Evolutionary conservation across 2,888 invertebrate species (phyloP), one percentile per base, ranked within the genome.

Genomic region (Scrobipalpa costella): DNA sequence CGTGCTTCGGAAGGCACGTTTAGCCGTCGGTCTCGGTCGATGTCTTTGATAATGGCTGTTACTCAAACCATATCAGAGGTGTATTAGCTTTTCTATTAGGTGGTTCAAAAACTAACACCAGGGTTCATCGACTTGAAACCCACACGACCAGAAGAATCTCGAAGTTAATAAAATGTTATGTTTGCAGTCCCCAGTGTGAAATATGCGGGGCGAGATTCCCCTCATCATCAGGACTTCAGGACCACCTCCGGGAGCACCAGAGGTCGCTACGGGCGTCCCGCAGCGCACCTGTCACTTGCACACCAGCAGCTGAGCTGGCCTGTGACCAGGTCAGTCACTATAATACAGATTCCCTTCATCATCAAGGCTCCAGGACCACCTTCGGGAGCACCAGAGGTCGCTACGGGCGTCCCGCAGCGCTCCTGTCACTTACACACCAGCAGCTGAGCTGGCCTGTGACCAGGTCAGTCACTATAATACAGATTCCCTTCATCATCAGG

Each of bases 291-390:
- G 0, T 47, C 64, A 7, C 66, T 33, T 1, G 63, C 34, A 7
- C 63, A 38, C 2, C 67, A 68, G 5, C 57, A 64, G 63, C 66
- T 9, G 64, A 65, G 3, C 49, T 77, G 9, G 64, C 76, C 0
- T 85, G 85, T 55, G 74, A 74, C 0, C 76, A 80, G 78, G 84
- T 83, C 27, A 62, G 27, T 62, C 0, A 21, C 63, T n/a, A n/a
- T 7, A 36, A 49, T 59, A 50, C 5, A 60, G 57, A 0, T 72
- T 75, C 1, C 21, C 57, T 0, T 64, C 68, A 0, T 50, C 63
- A 1, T 57, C 66, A 0, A 59, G 68, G 0, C 36, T 73, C 0
- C 1, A 9, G 33, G 33, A n/a, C 0, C 80, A 81, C 34, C 63
- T 79, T 63, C 62, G 68, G 2, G 69, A 70, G 0, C 81, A 82